Evolutionary conservation across 2,888 invertebrate species (phyloP), one percentile per base, ranked within the genome.

Genomic region (Idaea aversata): DNA sequence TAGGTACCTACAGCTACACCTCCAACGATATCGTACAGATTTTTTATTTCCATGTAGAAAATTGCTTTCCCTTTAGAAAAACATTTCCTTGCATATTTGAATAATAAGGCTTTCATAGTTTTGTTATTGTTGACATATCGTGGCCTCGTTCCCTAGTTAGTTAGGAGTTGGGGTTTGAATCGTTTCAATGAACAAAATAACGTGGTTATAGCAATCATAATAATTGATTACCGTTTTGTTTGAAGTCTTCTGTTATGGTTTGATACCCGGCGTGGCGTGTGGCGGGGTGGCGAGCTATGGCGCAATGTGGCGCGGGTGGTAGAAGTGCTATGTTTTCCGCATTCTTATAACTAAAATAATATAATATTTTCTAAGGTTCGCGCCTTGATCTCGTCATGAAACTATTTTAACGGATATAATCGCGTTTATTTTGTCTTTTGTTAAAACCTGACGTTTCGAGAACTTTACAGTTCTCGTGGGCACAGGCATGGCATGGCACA

Each of bases 51-150:
- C 10, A 47, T 47, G 7, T 47, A 47, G 7, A 47, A 47, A 47
- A 47, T 47, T 47, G 10, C 47, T 10, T 7, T 47, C 5, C 36
- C 4, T 36, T 13, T 47, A 47, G 4, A 13, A 4, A 10, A 47
- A 7, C 5, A 47, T 47, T 47, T 47, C 47, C 13, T 47, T 47
- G 47, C 47, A 47, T 47, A 47, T 47, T 47, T 47, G 47, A 47
- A 47, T 47, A 47, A 47, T 47, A 6, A 25, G 47, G 10, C 13
- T 10, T 47, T 47, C 47, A 10, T 47, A 47, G 47, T 47, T 47
- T 47, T 47, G 47, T 47, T 47, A 47, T 47, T 47, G 47, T 47
- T 47, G 47, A 47, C 47, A 47, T 47, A 47, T 47, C 47, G 47
- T 47, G 47, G 47, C 47, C 47, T 47, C 7, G 47, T 47, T 47